Base-by-base conservation (phyloP, 64 coral and sea anemone species). In the Dendrophyllia cribrosa region DNA sequence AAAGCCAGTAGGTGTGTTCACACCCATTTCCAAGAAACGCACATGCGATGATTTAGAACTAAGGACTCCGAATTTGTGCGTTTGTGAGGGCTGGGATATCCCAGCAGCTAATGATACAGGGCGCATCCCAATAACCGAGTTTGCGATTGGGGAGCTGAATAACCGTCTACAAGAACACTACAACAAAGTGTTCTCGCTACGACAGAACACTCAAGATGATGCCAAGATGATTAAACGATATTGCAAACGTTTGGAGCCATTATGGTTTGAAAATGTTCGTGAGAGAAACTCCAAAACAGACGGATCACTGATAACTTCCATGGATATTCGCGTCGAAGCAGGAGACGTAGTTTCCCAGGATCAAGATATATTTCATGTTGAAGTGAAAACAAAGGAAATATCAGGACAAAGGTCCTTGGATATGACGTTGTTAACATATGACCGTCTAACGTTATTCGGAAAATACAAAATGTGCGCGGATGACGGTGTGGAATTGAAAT, bases 31-130 rank as follows among this genome's bases (percentile, higher is more conserved):
- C 14, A 7, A 20, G 22, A 83, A 86, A 15, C 66, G 70, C 7
- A 92, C 90, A 22, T 92, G 90, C 50, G 45, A 92, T 61, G 67
- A 92, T 56, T 4, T 92, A 15, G 90, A 92, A 59, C 90, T 92
- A 4, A 55, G 78, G 9, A 51, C 79, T 20, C 90, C 90, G 21
- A 92, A 92, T 75, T 21, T 92, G 5, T 92, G 90, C 51, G 90
- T 92, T 0, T 92, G 90, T 53, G 68, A 92, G 45, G 90, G 90
- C 13, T 92, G 90, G 90, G 90, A 92, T 23, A 62, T n/a, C 13
- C 79, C 79, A 4, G 61, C 90, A 3, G n/a, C 51, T 3, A 92
- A 92, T 7, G 76, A 92, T 26, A 34, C 79, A 14, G 59, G 46
- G 19, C 71, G 50, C 4, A 73, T 92, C 7, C 8, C 53, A 8